Percentiles rank a stretch among this genome's conserved stretches.
phyloP scores from a whole-genome alignment of 23 tunicate genomes.

The Phallusia fumigata region DNA sequence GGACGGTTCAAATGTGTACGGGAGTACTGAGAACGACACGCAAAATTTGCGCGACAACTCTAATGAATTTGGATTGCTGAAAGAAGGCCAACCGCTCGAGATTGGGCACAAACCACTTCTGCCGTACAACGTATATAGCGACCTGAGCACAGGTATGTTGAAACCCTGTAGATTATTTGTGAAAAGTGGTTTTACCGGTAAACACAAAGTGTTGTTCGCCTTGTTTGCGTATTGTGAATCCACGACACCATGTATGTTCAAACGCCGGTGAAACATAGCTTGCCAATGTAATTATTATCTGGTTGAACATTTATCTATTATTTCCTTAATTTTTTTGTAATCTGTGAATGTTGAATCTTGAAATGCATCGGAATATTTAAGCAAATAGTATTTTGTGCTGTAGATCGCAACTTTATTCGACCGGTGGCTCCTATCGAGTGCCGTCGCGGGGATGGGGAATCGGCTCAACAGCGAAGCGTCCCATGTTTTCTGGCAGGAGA shows the following conservation, averaged over 20 bases:
- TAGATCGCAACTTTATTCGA: constrained; percentile 54
- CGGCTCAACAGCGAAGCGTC: constrained; percentile 88
- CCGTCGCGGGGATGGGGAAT: constrained; percentile 76
- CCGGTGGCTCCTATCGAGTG: constrained; percentile 92
- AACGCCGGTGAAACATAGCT: too few relatives aligned
- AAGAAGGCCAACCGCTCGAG: constrained; percentile 89
- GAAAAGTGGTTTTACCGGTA: too few relatives aligned
- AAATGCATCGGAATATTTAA: too few relatives aligned
- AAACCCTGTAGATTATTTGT: too few relatives aligned
- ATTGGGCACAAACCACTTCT: constrained; percentile 77
- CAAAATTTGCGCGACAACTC: constrained; percentile 69
- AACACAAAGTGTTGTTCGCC: too few relatives aligned
- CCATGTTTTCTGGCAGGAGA: constrained; percentile 99
- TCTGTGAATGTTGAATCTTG: too few relatives aligned
- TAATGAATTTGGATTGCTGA: constrained; percentile 65
- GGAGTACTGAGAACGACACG: constrained; percentile 65
- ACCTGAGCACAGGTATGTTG: constrained; percentile 62
- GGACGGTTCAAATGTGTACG: constrained; percentile 95
- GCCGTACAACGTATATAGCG: constrained; percentile 87
- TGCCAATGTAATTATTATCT: too few relatives aligned
- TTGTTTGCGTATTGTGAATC: too few relatives aligned
- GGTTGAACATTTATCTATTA: too few relatives aligned
- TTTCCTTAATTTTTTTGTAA: too few relatives aligned
- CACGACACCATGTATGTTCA: too few relatives aligned
- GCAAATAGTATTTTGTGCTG: not conserved